These are phyloP conservation scores for Nomada hirtipes DNA, from an alignment of 2,888 invertebrate species.

Conservation along the genomic window DNA sequence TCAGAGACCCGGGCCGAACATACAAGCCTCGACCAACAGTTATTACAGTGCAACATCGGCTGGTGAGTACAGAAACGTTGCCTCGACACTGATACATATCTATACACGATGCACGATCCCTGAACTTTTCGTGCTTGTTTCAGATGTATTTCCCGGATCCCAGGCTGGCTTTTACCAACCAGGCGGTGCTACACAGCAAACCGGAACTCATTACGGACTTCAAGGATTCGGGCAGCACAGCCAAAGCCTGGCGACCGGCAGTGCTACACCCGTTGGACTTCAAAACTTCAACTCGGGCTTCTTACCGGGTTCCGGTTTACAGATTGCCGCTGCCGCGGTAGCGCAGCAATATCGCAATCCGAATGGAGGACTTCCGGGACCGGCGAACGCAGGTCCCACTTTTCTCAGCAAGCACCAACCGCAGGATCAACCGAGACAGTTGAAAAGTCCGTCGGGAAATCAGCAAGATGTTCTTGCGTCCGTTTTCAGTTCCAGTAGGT, in stretches of 20 bases:
- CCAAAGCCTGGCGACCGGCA: conserved; percentile 82
- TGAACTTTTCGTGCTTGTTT: conserved; percentile 52
- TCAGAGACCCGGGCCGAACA: conserved; percentile 86
- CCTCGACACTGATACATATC: not conserved
- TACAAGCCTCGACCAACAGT: conserved; percentile 82
- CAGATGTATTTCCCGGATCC: conserved; percentile 83
- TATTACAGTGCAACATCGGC: conserved; percentile 83
- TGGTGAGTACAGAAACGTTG: conserved; percentile 70
- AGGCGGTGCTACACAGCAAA: conserved; percentile 83
- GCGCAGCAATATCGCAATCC: conserved; percentile 88
- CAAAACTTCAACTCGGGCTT: conserved; percentile 86
- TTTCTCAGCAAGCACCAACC: conserved; percentile 82
- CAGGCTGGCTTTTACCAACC: conserved; percentile 83
- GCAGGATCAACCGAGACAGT: conserved; percentile 82
- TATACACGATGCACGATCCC: not conserved
- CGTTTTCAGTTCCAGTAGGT: conserved; percentile 86
- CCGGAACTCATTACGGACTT: conserved; percentile 82
- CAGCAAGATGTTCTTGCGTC: conserved; percentile 86
- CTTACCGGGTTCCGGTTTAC: conserved; percentile 87
- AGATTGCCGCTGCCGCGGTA: conserved; percentile 87
- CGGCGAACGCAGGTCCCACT: conserved; percentile 80
- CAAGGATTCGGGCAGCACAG: conserved; percentile 85
- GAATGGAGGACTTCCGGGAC: conserved; percentile 83
- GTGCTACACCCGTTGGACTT: conserved; percentile 84
- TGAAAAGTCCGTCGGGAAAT: conserved; percentile 83